Evolutionary conservation across 1,140 invertebrate genomes (phyloP), one percentile per base, ranked within the genome.

Genomic region (Drosophila santomea): DNA sequence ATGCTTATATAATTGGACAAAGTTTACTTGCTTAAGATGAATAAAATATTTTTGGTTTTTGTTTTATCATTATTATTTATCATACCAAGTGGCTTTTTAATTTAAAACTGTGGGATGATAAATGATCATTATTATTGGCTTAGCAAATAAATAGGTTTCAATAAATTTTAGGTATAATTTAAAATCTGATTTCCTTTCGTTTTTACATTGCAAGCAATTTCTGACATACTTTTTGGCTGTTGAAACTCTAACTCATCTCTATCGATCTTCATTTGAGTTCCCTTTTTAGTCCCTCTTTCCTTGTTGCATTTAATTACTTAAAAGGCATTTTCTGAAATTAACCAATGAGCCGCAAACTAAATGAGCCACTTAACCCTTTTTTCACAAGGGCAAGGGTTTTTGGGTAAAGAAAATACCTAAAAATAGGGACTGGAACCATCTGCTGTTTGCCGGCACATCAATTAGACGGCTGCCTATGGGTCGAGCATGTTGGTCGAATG

Each of bases 321-420:
- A 63, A 74, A 64, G 38, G 56, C 51, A 48, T 59, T 76, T 45
- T 20, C n/a, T 14, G 41, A 85, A 85, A 81, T 85, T 80, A 77
- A 74, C 57, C 61, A 74, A 58, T 86, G 68, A 86, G 62, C 81
- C 82, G 59, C 81, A 78, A 51, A 52, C 68, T 61, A 75, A 86
- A 75, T 78, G 79, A 68, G 69, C 83, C 78, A 85, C 69, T 88
- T 82, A 86, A 85, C 82, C 82, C 82, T 64, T 85, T 20, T 64
- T 25, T 28, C 8, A 11, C 17, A 6, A 11, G 7, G 5, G 10
- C 12, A 23, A 39, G 32, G 44, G 17, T 15, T 38, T 38, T 48
- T 17, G 20, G 36, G 28, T 7, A 44, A n/a, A 23, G 23, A 51
- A 50, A 67, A 57, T 73, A 23, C 15, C n/a, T 14, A 28, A 54